Base-by-base conservation (phyloP, 64 coral and sea anemone species). In the Montipora sp. region DNA sequence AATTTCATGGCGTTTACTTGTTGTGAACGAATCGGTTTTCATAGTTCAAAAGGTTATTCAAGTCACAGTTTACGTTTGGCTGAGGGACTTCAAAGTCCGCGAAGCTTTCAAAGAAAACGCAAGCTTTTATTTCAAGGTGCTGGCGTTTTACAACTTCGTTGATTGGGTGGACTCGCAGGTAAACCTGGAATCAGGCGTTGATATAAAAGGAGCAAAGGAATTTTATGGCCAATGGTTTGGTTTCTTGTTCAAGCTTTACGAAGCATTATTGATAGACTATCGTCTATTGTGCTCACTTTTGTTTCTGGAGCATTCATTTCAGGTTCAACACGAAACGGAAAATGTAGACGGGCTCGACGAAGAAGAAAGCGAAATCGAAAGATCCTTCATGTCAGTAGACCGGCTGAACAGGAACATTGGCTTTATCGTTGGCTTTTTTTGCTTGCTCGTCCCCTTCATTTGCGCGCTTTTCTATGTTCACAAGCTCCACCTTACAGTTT, bases 101-200 rank as follows among this genome's bases (percentile, higher is more conserved):
- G 60, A 84, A 48, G 5, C 14, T 46, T 84, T 20, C 59, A 68
- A 11, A 68, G 59, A 48, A 68, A 83, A 83, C 36, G 81, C 81
- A 3, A 27, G 65, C 19, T 83, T 83, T 83, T 83, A 83, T 83
- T 83, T 83, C 81, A 48, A 69, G 60, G 60, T 83, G 7, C 19
- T 83, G 44, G 81, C 81, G 60, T 83, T 83, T 67, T 83, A 47
- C 36, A 83, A 83, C 60, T 83, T 83, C 20, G 47, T 83, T 11
- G 59, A 68, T 5, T 83, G 80, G 80, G 24, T 83, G 21, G 80
- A 68, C 20, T 6, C 59, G 2, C 80, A 67, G 8, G 27, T 68
- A 5, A 83, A 65, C 36, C 36, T 83, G 14, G 60, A 66, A 24
- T 47, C 20, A 46, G 55, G 27, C 6, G 11, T 83, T 19, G 12